Evolutionary conservation across 2,113 vertebrate genomes (phyloP), one percentile per base, ranked within the genome.

Genomic region (Oncorhynchus mykiss): DNA sequence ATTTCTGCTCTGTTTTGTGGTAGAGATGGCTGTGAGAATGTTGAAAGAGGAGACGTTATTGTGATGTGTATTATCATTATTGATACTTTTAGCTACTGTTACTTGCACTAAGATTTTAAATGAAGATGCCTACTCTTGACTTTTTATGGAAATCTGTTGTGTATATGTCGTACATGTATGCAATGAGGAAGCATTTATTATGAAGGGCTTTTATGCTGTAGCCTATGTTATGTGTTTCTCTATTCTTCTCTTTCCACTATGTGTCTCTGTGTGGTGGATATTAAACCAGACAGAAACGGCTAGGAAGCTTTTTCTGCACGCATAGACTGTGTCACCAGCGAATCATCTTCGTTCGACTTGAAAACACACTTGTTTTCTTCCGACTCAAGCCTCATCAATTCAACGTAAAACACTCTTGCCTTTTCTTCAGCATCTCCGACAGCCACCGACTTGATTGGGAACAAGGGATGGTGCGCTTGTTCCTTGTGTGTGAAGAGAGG

Each of bases 391-490:
- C 39, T 45, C 39, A 11, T 45, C 9, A 45, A 45, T 9, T 45
- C 39, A 45, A 45, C 8, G 39, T 11, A 45, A 45, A 7, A 45
- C 39, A 11, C 39, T 45, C 39, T 6, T 6, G 8, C 8, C 39
- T 45, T 45, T 34, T 34, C 34, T 34, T 34, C 34, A 34, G 34
- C 34, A 34, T 34, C 34, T 34, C 34, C 34, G 34, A 34, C 34
- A 34, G 34, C 51, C 3, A 27, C 51, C 3, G 51, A 16, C 51
- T 34, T 14, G 48, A 4, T 7, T 34, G 34, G 62, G 22, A 13
- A 8, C 27, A 59, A 13, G 14, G 60, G 72, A 72, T 78, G 66
- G 75, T 78, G 75, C 57, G 34, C 3, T 8, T 66, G 6, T 34
- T 34, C 34, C 2, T 3, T n/a, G 73, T 54, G 51, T 54, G 51